A percentile compares a stretch with the other conserved stretches of the same genome.
Conservation (phyloP, 2,888 invertebrate species). For the Parnassius glacialis region DNA sequence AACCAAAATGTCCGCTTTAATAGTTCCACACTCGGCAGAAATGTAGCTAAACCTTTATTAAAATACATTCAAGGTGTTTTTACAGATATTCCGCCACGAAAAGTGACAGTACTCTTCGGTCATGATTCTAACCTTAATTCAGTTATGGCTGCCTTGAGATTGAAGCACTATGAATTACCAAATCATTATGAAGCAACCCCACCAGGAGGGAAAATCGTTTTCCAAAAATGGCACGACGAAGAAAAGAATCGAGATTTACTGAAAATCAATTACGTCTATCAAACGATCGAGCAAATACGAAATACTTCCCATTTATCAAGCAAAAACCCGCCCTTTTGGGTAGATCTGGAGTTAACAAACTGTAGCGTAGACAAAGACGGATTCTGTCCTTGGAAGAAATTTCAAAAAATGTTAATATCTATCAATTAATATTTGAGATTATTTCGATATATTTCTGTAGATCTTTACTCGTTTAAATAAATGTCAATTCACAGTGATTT, state of each 20-base stretch:
- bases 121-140: constrained; percentile 63
- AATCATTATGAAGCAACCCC: constrained; percentile 57
- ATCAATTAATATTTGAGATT: constrained; percentile 1
- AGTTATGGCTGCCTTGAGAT: constrained; percentile 45
- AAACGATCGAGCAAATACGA: constrained; percentile 48
- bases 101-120: constrained; percentile 53
- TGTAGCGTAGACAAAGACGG: constrained; percentile 46
- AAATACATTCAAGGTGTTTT: constrained; percentile 46
- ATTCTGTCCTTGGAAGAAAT: constrained; percentile 53
- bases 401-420: constrained; percentile 35
- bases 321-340: constrained; percentile 45
- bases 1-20: constrained; percentile 58
- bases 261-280: constrained; percentile 60
- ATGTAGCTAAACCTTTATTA: constrained; percentile 48
- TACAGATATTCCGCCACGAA: constrained; percentile 33
- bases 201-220: constrained; percentile 63
- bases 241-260: constrained; percentile 39
- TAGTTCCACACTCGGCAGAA: constrained; percentile 42
- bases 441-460: neutral
- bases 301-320: constrained; percentile 40
- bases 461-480: too few species aligned
- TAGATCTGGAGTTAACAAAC: constrained; percentile 42
- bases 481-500: too few species aligned
- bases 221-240: constrained; percentile 59
- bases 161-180: constrained; percentile 46